Evolutionary conservation across 2,888 invertebrate species (phyloP).

Genomic region (Apantesis nais): DNA sequence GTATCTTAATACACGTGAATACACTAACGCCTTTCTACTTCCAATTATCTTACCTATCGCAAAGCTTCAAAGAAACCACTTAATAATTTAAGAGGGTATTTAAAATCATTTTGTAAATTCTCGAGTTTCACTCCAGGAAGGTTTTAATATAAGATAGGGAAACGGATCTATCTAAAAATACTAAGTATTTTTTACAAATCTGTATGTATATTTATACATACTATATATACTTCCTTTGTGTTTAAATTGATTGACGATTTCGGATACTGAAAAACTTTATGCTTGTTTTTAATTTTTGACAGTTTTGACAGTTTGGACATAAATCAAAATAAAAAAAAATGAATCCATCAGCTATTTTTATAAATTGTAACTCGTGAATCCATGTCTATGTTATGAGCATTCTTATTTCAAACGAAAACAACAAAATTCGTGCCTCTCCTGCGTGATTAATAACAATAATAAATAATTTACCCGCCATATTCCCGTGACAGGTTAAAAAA

Average conservation of each 20-base stretch:
- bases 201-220: conserved; percentile 18
- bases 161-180: conserved; percentile 47
- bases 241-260: conserved; percentile 22
- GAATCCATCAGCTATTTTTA: not conserved
- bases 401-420: conserved; percentile 32
- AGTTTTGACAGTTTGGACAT: not conserved
- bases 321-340: not conserved
- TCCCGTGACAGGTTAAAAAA: conserved; percentile 63
- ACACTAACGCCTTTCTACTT: conserved; percentile 47
- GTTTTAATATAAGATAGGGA: conserved; percentile 62
- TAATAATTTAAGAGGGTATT: conserved; percentile 66
- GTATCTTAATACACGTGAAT: conserved; percentile 38
- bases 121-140: conserved; percentile 42
- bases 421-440: conserved; percentile 34
- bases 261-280: conserved; percentile 19
- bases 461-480: conserved; percentile 47
- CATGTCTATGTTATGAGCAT: conserved; percentile 16
- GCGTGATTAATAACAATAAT: conserved; percentile 67
- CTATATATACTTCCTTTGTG: not conserved
- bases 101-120: conserved; percentile 64
- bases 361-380: conserved; percentile 1
- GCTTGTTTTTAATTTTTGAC: too few relatives aligned
- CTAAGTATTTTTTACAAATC: conserved; percentile 42
- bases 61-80: conserved; percentile 63
- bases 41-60: conserved; percentile 48